These are phyloP conservation scores for Troglohyphantes excavatus DNA, from an alignment of 2,888 invertebrate species.

Conservation along the genomic window DNA sequence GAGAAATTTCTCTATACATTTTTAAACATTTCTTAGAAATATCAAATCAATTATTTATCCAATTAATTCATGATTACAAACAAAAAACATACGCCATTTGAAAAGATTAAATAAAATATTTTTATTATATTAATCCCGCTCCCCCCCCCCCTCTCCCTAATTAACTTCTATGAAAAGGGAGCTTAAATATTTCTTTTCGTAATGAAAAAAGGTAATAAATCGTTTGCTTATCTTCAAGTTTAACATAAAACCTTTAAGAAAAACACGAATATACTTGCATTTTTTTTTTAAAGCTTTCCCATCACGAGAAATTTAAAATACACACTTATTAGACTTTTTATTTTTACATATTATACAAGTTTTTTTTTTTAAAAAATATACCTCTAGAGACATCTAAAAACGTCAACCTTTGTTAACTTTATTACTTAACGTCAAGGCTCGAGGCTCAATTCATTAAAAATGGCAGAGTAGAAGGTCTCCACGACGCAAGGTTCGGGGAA, in stretches of 20 bases:
- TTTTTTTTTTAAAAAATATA: not conserved
- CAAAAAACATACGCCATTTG: not conserved
- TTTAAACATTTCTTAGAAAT: too few species aligned
- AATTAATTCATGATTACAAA: not conserved
- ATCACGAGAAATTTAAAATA: not conserved
- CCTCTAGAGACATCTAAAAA: constrained; percentile 37
- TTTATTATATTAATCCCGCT: not conserved
- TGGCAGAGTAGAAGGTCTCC: not conserved
- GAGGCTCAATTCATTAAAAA: constrained; percentile 44
- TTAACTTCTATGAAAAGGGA: not conserved
- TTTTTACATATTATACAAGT: not conserved
- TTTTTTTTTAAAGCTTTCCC: constrained; percentile 11
- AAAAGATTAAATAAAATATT: not conserved
- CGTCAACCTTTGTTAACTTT: constrained; percentile 62
- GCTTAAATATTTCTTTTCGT: not conserved
- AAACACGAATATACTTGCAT: not conserved
- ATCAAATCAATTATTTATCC: too few species aligned
- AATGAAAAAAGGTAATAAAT: not conserved
- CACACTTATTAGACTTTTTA: not conserved
- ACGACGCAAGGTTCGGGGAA: constrained; percentile 8
- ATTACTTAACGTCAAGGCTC: constrained; percentile 58
- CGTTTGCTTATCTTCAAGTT: not conserved
- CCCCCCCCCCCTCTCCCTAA: too few species aligned
- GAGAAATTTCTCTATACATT: too few species aligned
- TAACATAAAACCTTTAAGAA: constrained; percentile 23